Base-by-base conservation (phyloP, 2,888 invertebrate species). In the Phyllotreta striolata region DNA sequence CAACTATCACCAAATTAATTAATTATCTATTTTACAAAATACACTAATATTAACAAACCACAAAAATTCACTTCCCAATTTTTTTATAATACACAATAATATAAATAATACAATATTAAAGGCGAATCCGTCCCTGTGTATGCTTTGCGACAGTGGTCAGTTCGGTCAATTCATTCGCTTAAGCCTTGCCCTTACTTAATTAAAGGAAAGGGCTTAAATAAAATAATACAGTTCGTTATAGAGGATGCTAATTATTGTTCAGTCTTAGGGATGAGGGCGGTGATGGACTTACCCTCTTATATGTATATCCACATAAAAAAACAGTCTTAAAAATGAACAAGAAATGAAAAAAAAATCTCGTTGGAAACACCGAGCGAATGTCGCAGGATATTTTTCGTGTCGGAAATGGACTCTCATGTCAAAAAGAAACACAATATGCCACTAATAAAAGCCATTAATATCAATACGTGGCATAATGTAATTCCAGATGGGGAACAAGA, bases 151-250 rank as follows among this genome's bases (percentile, higher is more conserved):
- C 55, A 62, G 56, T 62, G 55, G 64, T 55, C 43, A 41, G 35
- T 41, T 54, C 64, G 70, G 70, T 70, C 68, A 68, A 70, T 70
- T 68, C 68, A 66, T 68, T 51, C 64, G 54, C 51, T 56, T 70
- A 66, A 70, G 70, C 68, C 49, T 52, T 60, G 65, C 65, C 66
- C 62, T 63, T 63, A 66, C 64, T 70, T 70, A 70, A 70, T 70
- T 70, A 70, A 70, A 70, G 70, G 70, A 70, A 70, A 70, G 70
- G 70, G 68, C 61, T 70, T 70, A 70, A 63, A 66, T 65, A 65
- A 68, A 68, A 70, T 70, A 70, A 70, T 68, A 68, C 66, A 65
- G 61, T 68, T 66, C 66, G 60, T 68, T 66, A 68, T 66, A 51
- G 64, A 64, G 65, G 61, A 63, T 62, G 56, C 64, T 66, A 70